phyloP scores from a whole-genome alignment of 2,113 vertebrate species.

The Salvelinus alpinus region DNA sequence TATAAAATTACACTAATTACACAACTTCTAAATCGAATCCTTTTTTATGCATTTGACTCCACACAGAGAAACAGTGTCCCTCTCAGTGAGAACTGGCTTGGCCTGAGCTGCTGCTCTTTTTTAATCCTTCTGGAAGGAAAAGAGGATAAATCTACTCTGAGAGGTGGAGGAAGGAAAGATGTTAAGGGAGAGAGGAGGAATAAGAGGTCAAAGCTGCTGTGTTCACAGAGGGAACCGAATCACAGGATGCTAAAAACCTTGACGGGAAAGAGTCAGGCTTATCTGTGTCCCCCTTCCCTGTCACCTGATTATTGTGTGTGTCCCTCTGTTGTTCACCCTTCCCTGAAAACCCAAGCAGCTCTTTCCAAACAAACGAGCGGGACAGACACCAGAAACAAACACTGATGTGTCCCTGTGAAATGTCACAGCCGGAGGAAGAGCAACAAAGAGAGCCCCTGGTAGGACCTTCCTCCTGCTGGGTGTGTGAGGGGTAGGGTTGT shows the following conservation, averaged over 20 bases:
- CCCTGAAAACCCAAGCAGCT: constrained; percentile 49
- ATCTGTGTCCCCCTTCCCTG: neutral
- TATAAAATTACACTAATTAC: too few species aligned
- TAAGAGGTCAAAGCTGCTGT: neutral
- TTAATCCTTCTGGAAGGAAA: neutral
- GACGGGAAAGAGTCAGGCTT: neutral
- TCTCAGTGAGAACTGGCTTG: neutral
- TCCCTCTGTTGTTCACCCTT: constrained; percentile 17
- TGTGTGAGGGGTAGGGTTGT: too few species aligned
- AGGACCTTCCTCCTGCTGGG: constrained; percentile 28
- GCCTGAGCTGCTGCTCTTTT: neutral
- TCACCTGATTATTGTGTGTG: neutral
- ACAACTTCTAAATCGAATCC: too few species aligned
- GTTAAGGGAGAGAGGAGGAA: neutral
- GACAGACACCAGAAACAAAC: constrained; percentile 56
- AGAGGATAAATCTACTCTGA: neutral
- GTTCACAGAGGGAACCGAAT: neutral
- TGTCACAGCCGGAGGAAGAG: constrained; percentile 22
- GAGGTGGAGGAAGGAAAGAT: neutral
- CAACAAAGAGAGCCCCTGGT: constrained; percentile 16
- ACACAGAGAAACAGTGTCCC: too few species aligned
- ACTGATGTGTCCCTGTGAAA: constrained; percentile 54
- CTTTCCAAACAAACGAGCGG: constrained; percentile 36
- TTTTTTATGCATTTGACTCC: too few species aligned
- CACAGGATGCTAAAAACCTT: neutral